Evolutionary conservation across 2,888 invertebrate genomes (phyloP).

Genomic region (Trachelus iudaicus): DNA sequence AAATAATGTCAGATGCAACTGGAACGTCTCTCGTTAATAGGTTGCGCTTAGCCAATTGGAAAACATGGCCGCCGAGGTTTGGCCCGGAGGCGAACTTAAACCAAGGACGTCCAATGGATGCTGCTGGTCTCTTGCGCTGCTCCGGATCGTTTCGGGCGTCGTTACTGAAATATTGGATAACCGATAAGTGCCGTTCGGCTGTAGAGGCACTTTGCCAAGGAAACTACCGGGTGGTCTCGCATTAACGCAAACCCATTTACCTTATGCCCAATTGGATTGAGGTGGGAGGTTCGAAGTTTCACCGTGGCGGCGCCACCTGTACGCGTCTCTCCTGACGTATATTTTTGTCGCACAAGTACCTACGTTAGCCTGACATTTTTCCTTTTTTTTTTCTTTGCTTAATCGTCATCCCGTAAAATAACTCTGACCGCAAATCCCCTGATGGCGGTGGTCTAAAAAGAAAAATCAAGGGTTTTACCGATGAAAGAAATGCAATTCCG

Average conservation of each 20-base stretch:
- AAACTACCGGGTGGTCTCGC: not conserved
- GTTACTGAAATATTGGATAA: not conserved
- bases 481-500: conserved; percentile 45
- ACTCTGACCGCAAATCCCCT: not conserved
- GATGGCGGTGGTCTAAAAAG: not conserved
- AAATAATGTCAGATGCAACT: not conserved
- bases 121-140: not conserved
- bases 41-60: not conserved
- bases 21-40: not conserved
- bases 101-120: not conserved
- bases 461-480: not conserved
- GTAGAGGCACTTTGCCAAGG: not conserved
- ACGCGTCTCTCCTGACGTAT: not conserved
- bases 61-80: not conserved
- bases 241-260: not conserved
- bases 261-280: not conserved
- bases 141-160: not conserved
- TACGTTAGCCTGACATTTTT: not conserved
- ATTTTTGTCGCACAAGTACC: not conserved
- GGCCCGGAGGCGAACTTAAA: not conserved
- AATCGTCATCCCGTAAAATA: not conserved
- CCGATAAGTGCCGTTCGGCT: not conserved
- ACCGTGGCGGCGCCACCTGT: not conserved
- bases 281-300: not conserved
- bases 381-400: not conserved